Evolutionary conservation across 2,888 invertebrate species (phyloP), one percentile per base, ranked within the genome.

Genomic region (Polydrusus tereticollis): DNA sequence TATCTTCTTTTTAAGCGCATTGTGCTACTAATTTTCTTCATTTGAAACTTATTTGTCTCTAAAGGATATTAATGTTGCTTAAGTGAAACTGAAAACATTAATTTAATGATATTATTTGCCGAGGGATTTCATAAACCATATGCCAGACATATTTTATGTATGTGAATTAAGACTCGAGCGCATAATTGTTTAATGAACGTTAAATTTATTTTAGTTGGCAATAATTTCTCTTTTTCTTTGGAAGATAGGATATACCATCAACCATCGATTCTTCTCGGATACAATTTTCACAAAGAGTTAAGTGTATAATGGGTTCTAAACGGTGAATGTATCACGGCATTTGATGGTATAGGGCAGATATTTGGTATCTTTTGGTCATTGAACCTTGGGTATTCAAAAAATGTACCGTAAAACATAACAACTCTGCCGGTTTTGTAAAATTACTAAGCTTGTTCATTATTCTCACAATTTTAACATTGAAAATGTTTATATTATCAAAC

Each of bases 1-100:
- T 18, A 18, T 43, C 16, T 18, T 16, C 12, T 12, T 21, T 21
- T 47, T 16, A 47, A 20, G 45, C 21, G 21, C 45, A 47, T 47
- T 47, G 45, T 21, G 21, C 45, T 47, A 47, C 4, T 47, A 47
- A n/a, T 47, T 47, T 47, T 47, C 45, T 47, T 47, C 21, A 47
- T 2, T 47, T 47, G 45, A 47, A 21, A 20, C 45, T 18, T 18
- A 45, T 45, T 47, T 21, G 45, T 47, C 20, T 47, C 45, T 20
- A 12, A 47, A 21, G 21, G 20, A 10, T 47, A 10, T 47, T 47
- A 47, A 21, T 21, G 2, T 47, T 10, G 45, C 10, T 47, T 21
- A 47, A 21, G 20, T 20, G 16, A 47, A 47, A 20, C 12, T 10
- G 16, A 47, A 21, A 20, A 12, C 45, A 12, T 20, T 47, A 1